These are phyloP conservation scores for Halocaridina rubra DNA, from an alignment of 2,888 invertebrate genomes.

Conservation along the genomic window DNA sequence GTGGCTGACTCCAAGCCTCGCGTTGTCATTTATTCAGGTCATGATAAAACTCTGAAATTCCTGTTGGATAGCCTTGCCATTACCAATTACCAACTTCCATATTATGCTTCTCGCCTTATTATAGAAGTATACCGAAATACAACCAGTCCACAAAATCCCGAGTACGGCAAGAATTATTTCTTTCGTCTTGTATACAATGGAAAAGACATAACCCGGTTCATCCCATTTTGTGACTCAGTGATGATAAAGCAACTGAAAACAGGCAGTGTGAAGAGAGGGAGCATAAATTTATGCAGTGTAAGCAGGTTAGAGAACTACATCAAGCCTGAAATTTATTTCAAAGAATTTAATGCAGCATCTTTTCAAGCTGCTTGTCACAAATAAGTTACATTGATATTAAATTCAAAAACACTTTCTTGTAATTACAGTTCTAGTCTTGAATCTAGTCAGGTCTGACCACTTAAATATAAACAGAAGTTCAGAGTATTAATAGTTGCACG, in stretches of 20 bases:
- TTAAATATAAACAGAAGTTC: too few species aligned
- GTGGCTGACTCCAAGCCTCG: constrained; percentile 81
- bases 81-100: constrained; percentile 74
- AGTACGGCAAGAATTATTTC: constrained; percentile 78
- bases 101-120: constrained; percentile 87
- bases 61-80: constrained; percentile 84
- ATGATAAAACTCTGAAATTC: constrained; percentile 90
- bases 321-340: constrained; percentile 81
- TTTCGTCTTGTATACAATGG: constrained; percentile 89
- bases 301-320: constrained; percentile 67
- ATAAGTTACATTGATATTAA: too few species aligned
- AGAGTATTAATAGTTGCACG: too few species aligned
- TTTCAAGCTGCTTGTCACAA: constrained; percentile 78
- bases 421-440: too few species aligned
- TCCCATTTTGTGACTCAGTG: constrained; percentile 81
- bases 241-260: constrained; percentile 46
- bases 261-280: constrained; percentile 62
- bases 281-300: constrained; percentile 52
- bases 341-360: constrained; percentile 85
- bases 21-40: constrained; percentile 87
- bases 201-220: constrained; percentile 82
- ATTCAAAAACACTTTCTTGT: too few species aligned
- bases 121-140: constrained; percentile 86
- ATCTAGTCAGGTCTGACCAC: too few species aligned
- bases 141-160: constrained; percentile 63